Evolutionary conservation across 2,888 invertebrate genomes (phyloP), one percentile per base, ranked within the genome.

Genomic region (Falcaria lacertinaria): DNA sequence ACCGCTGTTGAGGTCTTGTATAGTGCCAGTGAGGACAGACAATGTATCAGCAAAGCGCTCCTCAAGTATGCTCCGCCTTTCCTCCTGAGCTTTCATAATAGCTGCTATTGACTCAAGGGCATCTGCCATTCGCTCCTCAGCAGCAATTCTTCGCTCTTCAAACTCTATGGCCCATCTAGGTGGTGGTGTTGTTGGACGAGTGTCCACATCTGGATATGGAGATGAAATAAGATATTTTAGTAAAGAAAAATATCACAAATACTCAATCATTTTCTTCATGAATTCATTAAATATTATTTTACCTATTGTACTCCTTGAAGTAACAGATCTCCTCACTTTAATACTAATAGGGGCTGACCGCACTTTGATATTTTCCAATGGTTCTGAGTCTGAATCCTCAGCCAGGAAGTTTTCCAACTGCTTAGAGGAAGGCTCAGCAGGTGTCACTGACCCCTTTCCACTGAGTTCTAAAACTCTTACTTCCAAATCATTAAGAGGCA

Each of bases 101-200:
- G 57, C 54, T 6, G 80, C 80, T 39, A 85, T 83, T 4, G 82
- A 69, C 43, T 79, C 77, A 15, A 87, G 42, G 0, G 87, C 85
- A 2, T 64, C 69, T 0, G 87, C 87, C 64, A 80, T 79, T 14
- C 85, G 66, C 49, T 87, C 87, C 39, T 86, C 79, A 1, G 82
- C 80, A 41, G 78, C 70, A 50, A 83, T 71, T 44, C 83, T 69
- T 0, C 86, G 68, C 44, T 86, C 81, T 60, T 87, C 87, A 32
- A 83, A 59, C 2, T 81, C 77, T 42, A 85, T 39, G 0, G 80
- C 85, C 87, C 87, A 86, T 57, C 72, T 76, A 1, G 87, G 87
- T 19, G 86, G 85, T 7, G 83, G 84, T 17, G 80, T 69, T 1
- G 52, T 43, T 35, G 59, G 43, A 15, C 59, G 44, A 1, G 42